Conservation (phyloP, 2,888 invertebrate species). For the Acleris sparsana region DNA sequence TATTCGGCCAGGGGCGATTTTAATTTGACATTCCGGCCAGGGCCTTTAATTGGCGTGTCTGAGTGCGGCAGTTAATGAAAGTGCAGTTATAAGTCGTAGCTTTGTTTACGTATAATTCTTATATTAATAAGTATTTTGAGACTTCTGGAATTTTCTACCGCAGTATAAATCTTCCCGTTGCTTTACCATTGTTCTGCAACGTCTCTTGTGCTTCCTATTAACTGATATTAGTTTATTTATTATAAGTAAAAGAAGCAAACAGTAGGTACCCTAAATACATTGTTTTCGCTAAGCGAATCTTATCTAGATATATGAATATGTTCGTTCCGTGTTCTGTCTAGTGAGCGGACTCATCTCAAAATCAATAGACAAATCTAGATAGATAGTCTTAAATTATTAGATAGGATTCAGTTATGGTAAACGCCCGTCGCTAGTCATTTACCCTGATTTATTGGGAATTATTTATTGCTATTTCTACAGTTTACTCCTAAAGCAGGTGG, state of each 20-base stretch:
- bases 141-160: no score
- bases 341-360: constrained; percentile 3
- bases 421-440: constrained; percentile 44
- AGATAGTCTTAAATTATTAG: constrained; percentile 43
- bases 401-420: constrained; percentile 47
- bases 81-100: no score
- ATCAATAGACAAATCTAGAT: constrained; percentile 15
- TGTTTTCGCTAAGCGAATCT: neutral
- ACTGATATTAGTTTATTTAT: constrained; percentile 3
- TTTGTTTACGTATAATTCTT: no score
- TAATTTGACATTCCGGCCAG: no score
- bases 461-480: constrained; percentile 60
- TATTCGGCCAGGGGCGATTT: no score
- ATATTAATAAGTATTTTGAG: no score
- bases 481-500: constrained; percentile 76
- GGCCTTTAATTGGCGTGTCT: no score
- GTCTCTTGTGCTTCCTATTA: neutral
- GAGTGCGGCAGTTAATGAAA: no score
- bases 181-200: no score
- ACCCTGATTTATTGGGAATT: constrained; percentile 41
- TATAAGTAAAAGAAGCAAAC: neutral
- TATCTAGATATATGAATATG: constrained; percentile 1
- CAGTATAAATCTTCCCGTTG: no score
- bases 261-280: neutral
- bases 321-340: constrained; percentile 20